Percentiles rank a stretch among this genome's conserved stretches.
Evolutionary conservation across 1,140 invertebrate genomes (phyloP).

Genomic region (Chironomus striatipennis): DNA sequence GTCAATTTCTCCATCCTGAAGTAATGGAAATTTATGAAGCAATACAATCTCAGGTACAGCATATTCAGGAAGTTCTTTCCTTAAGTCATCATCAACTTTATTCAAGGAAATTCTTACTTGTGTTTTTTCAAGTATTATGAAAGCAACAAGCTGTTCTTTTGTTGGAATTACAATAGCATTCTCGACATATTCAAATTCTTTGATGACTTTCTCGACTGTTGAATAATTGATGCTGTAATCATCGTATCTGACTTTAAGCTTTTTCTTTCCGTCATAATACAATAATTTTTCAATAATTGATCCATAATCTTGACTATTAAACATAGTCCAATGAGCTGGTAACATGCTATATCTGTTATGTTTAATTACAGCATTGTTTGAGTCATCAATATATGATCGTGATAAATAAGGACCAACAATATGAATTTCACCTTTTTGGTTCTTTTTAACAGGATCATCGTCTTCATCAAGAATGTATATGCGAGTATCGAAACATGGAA

Average conservation of each 20-base stretch:
- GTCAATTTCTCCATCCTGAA: not conserved
- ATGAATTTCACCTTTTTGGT: not conserved
- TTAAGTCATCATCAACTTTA: not conserved
- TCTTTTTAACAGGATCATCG: not conserved
- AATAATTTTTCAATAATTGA: not conserved
- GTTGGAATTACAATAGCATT: not conserved
- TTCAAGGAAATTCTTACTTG: not conserved
- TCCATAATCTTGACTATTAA: not conserved
- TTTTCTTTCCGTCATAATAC: not conserved
- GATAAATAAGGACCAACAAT: not conserved
- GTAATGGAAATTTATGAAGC: not conserved
- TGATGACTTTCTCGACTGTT: not conserved
- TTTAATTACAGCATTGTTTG: too few relatives aligned
- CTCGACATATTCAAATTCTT: not conserved
- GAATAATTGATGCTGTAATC: not conserved
- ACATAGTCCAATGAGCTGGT: not conserved
- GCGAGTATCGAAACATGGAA: not conserved
- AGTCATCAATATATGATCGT: not conserved
- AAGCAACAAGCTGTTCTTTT: not conserved
- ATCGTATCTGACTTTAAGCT: not conserved
- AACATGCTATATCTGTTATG: too few relatives aligned
- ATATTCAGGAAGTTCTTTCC: not conserved
- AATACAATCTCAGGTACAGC: not conserved
- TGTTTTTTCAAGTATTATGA: not conserved
- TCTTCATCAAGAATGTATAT: slow-evolving; percentile 2